phyloP scores from a whole-genome alignment of 1,140 invertebrate genomes.

The Wasmannia auropunctata region DNA sequence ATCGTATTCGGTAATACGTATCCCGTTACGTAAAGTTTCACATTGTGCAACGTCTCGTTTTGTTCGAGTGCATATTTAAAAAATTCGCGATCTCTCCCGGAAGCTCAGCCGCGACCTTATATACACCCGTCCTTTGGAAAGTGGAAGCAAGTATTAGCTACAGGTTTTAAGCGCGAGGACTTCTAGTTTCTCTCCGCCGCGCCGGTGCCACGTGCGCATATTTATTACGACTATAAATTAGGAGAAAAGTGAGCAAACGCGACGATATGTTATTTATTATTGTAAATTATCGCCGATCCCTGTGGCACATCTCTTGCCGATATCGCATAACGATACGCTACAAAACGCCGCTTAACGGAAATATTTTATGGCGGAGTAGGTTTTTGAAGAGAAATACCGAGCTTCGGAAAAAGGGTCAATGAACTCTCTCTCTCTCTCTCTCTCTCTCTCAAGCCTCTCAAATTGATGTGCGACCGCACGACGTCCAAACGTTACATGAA shows the following conservation, averaged over 20 bases:
- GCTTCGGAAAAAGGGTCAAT: not conserved
- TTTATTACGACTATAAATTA: conserved; percentile 27
- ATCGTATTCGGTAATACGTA: not conserved
- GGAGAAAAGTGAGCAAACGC: not conserved
- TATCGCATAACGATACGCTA: not conserved
- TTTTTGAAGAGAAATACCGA: not conserved
- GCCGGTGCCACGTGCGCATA: conserved; percentile 3
- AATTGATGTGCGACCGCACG: not conserved
- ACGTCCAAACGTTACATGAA: not conserved
- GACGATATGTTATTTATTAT: conserved; percentile 20
- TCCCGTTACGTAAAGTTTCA: not conserved
- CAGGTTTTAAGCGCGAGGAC: conserved; percentile 19
- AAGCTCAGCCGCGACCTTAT: not conserved
- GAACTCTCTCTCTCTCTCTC: no score
- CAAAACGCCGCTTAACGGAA: not conserved
- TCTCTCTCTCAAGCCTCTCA: no score
- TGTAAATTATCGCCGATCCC: conserved; percentile 5
- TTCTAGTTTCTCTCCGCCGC: conserved; percentile 2
- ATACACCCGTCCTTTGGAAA: conserved; percentile 3
- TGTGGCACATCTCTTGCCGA: not conserved
- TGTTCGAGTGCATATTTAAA: not conserved
- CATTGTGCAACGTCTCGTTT: conserved; percentile 1
- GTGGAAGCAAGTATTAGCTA: not conserved
- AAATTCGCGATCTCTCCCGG: conserved; percentile 13
- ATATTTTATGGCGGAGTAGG: not conserved